Conservation (phyloP, 2,113 vertebrate species). For the Planiliza haematocheilus region DNA sequence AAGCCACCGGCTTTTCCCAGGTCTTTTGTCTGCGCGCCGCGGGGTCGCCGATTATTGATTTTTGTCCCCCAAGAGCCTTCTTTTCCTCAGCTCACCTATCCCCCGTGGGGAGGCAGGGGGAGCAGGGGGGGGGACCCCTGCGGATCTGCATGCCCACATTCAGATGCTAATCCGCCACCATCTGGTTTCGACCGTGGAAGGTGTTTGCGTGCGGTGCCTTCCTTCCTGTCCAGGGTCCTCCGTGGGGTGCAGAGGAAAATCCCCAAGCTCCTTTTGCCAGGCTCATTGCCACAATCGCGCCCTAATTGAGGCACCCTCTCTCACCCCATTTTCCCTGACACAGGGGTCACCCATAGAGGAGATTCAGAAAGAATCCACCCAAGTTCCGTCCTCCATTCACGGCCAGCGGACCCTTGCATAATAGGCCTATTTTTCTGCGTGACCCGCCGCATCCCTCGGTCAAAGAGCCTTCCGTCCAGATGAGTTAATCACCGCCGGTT, state of each 20-base stretch:
- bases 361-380: conserved; percentile 7
- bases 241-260: conserved; percentile 18
- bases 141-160: conserved; percentile 48
- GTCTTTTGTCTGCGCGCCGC: conserved; percentile 1
- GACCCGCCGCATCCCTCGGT: conserved; percentile 30
- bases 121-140: conserved; percentile 27
- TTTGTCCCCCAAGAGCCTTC: conserved; percentile 20
- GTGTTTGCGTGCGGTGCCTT: conserved; percentile 25
- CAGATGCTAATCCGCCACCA: conserved; percentile 75
- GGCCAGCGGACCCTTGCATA: conserved; percentile 33
- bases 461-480: conserved; percentile 46
- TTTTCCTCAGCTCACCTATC: conserved; percentile 51
- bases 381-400: conserved; percentile 26
- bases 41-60: conserved; percentile 61
- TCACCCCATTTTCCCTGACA: conserved; percentile 7
- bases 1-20: conserved; percentile 48
- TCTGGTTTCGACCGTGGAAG: conserved; percentile 60
- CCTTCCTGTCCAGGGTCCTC: background rate
- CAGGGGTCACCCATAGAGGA: conserved; percentile 25
- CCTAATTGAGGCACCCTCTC: background rate
- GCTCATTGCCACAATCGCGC: conserved; percentile 23
- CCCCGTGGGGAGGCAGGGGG: conserved; percentile 23
- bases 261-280: conserved; percentile 28
- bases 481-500: conserved; percentile 36
- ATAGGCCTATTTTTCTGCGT: conserved; percentile 31